Evolutionary conservation across 2,113 vertebrate genomes (phyloP).

Genomic region (Cyphomyrus plagiostoma): DNA sequence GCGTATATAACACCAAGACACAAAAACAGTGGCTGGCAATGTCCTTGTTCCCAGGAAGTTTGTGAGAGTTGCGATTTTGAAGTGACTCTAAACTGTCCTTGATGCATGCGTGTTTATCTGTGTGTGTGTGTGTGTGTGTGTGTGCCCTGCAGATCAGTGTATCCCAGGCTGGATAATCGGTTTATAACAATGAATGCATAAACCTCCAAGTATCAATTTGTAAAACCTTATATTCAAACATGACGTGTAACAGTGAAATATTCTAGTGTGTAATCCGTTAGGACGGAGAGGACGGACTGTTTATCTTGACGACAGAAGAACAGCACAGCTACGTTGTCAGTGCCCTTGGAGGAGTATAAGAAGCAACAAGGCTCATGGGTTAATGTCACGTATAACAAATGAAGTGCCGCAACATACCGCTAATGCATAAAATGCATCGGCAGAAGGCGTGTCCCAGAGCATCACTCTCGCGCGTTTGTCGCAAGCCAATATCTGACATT

Average conservation of each 20-base stretch:
- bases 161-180: background rate
- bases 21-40: background rate
- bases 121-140: background rate
- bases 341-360: background rate
- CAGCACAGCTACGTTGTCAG: background rate
- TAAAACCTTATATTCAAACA: background rate
- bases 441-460: background rate
- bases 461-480: background rate
- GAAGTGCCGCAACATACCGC: background rate
- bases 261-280: background rate
- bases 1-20: background rate
- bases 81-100: background rate
- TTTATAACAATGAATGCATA: background rate
- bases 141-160: background rate
- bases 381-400: background rate
- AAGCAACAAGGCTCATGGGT: background rate
- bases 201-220: background rate
- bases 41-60: background rate
- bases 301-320: background rate
- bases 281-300: background rate
- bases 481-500: background rate
- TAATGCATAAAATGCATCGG: background rate
- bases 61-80: background rate
- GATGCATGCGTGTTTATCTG: background rate
- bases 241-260: background rate